phyloP scores from a whole-genome alignment of 2,113 vertebrate species.

The Aviceda subcristata region DNA sequence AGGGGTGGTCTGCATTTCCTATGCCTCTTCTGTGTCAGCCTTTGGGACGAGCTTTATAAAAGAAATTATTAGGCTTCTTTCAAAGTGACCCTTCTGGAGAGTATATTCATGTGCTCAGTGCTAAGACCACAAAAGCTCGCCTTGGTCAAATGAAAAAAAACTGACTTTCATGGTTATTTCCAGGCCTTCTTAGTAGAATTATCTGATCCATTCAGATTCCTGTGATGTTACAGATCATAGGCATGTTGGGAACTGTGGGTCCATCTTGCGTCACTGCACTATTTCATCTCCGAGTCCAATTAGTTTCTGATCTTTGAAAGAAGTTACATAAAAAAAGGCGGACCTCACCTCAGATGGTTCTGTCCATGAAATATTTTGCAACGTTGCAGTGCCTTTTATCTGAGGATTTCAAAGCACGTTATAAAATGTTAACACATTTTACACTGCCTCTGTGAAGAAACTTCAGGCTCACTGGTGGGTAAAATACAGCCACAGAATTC shows the following conservation, averaged over 20 bases:
- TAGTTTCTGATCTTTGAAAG: neutral
- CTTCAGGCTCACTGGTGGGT: neutral
- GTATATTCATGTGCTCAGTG: neutral
- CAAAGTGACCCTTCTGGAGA: neutral
- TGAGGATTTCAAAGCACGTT: neutral
- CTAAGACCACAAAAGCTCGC: neutral
- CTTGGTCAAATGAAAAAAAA: neutral
- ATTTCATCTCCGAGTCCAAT: neutral
- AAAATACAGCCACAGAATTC: neutral
- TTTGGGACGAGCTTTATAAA: neutral
- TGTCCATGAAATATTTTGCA: neutral
- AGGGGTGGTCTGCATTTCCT: neutral
- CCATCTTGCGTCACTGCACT: neutral
- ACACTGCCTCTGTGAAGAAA: neutral
- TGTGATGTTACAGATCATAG: neutral
- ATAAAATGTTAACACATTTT: constrained; percentile 1
- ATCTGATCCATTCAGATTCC: neutral
- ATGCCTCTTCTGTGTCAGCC: neutral
- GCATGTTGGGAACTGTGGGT: neutral
- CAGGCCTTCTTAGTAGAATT: neutral
- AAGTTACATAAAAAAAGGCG: neutral
- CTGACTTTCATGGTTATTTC: neutral
- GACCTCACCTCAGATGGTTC: neutral
- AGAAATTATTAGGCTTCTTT: neutral
- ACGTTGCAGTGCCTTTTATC: neutral